Conservation (phyloP, 35 echinoderm and acorn worm species). For the Stichopus chloronotus region DNA sequence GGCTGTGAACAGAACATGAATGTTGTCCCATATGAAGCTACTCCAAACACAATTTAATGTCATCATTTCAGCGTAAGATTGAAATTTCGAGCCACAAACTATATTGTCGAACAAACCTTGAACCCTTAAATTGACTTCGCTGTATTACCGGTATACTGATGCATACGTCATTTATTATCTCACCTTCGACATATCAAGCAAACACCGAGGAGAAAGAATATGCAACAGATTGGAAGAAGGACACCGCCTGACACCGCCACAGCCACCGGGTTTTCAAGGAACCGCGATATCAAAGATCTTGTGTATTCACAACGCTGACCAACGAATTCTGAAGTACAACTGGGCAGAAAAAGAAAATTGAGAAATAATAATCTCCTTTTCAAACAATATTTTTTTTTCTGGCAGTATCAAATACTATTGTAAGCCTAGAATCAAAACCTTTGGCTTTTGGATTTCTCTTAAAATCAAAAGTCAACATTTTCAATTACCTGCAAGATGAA, state of each 20-base stretch:
- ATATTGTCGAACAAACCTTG: too few species aligned
- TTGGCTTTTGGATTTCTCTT: too few species aligned
- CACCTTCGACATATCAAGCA: slow-evolving; percentile 61
- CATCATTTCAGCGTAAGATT: too few species aligned
- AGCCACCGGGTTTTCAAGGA: slow-evolving; percentile 56
- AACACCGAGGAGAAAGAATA: slow-evolving; percentile 48
- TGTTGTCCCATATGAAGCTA: too few species aligned
- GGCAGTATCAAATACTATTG: neutral
- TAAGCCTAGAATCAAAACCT: too few species aligned
- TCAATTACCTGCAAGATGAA: slow-evolving; percentile 72
- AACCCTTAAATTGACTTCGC: too few species aligned
- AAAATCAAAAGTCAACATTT: too few species aligned
- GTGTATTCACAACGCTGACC: slow-evolving; percentile 58
- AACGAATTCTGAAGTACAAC: slow-evolving; percentile 51
- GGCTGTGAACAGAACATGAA: too few species aligned
- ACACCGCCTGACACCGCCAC: slow-evolving; percentile 77
- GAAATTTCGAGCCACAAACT: too few species aligned
- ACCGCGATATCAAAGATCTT: neutral
- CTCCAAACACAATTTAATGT: too few species aligned
- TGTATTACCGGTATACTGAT: too few species aligned
- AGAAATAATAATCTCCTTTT: neutral
- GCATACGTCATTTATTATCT: neutral
- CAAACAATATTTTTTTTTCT: too few species aligned
- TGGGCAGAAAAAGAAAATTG: slow-evolving; percentile 24
- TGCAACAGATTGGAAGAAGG: slow-evolving; percentile 69